These are phyloP conservation scores for Steinernema khuongi DNA, from an alignment of 1,140 invertebrate species.

Conservation along the genomic window DNA sequence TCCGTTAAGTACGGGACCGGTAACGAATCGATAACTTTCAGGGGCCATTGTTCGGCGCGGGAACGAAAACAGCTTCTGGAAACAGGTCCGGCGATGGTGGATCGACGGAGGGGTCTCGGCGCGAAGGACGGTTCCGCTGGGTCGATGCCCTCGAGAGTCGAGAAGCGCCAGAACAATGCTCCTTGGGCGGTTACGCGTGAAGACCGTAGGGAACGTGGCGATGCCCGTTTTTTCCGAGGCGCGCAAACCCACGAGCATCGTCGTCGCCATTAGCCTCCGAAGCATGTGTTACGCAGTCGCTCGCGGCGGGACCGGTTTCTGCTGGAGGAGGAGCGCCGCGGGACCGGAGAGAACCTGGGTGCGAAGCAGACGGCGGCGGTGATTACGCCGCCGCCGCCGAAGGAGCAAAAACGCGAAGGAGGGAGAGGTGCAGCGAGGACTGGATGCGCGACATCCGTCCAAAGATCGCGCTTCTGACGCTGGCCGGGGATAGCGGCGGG, in stretches of 20 bases:
- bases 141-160: not conserved
- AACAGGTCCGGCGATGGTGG: no score
- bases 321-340: not conserved
- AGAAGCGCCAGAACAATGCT: no score
- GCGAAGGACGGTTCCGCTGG: not conserved
- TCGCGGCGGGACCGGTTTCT: not conserved
- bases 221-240: not conserved
- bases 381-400: not conserved
- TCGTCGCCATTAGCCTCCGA: constrained; percentile 11
- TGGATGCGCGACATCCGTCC: constrained; percentile 2
- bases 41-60: not conserved
- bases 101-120: no score
- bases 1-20: no score
- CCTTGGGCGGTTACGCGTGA: not conserved
- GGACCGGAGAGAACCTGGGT: constrained; percentile 5
- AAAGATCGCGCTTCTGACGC: not conserved
- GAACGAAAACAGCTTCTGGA: not conserved
- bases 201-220: not conserved
- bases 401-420: not conserved
- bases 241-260: not conserved
- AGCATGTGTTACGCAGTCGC: constrained; percentile 11
- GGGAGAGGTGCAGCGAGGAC: not conserved
- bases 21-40: no score
- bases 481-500: not conserved
- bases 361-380: not conserved